Evolutionary conservation across 2,113 vertebrate species (phyloP), one percentile per base, ranked within the genome.

Genomic region (Thymallus thymallus): DNA sequence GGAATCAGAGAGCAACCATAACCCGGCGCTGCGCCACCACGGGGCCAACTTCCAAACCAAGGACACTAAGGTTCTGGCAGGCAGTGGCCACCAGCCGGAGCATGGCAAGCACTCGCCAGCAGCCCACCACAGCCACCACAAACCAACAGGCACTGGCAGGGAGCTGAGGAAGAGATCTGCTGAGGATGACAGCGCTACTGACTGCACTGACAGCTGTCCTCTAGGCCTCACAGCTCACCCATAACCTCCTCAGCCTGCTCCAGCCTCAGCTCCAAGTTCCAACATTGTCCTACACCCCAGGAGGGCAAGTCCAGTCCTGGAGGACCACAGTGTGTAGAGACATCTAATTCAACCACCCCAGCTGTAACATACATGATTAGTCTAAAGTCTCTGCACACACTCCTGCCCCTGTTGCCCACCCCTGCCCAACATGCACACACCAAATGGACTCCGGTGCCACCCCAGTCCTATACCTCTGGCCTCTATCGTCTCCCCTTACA

Each of bases 151-250:
- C 86, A 88, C 91, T 0, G 95, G 93, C 88, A 93, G 88, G 84
- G 95, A 96, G 94, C 94, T 95, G 85, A 93, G 81, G 93, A 96
- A 96, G 90, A 93, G 94, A 82, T 94, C 95, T 0, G 86, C 87
- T 74, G 86, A 88, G 48, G 90, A 84, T 76, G 93, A 94, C 68
- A 86, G 80, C 79, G 74, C 80, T 60, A 91, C 80, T 85, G 92
- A 93, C 92, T 93, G 92, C 90, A 82, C 82, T 83, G 82, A 94
- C 58, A 95, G 94, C 93, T 97, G 96, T 68, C 56, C 56, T 60
- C 56, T 60, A 60, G 9, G 2, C 56, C 2, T 22, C 56, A 60
- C 13, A 7, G 56, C 56, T 23, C 18, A 60, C 20, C 51, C 48
- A 51, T 72, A 24, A 87, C 79, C 90, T 87, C 89, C 92, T 91